These are phyloP conservation scores for Willisornis vidua DNA, from an alignment of 2,113 vertebrate genomes.

Conservation along the genomic window DNA sequence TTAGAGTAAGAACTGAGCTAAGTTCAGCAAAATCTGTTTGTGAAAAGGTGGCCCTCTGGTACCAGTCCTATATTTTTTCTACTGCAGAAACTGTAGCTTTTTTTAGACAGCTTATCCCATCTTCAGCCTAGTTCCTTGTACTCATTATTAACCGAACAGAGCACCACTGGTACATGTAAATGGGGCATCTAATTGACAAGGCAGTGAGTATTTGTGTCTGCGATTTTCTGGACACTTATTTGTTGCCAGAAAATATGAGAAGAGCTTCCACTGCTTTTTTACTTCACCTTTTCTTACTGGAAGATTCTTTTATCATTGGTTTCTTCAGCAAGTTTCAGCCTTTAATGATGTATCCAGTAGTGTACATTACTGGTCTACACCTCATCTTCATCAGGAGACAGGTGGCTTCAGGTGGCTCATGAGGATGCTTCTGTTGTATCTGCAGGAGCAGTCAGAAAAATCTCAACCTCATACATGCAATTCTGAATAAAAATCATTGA, in stretches of 20 bases:
- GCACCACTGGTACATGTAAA: background rate
- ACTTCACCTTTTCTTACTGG: background rate
- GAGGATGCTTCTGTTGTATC: background rate
- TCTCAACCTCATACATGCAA: background rate
- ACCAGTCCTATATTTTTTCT: background rate
- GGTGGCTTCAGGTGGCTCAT: accelerated
- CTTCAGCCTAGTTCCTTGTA: background rate
- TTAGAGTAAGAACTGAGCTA: background rate
- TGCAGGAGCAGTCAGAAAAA: background rate
- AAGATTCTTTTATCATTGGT: background rate
- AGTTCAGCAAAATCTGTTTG: background rate
- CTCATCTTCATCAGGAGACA: background rate
- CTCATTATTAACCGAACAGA: background rate
- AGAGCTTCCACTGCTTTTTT: background rate
- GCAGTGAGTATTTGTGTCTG: background rate
- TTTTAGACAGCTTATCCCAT: background rate
- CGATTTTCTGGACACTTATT: background rate
- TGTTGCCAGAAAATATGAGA: background rate
- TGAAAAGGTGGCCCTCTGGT: background rate
- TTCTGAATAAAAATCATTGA: background rate
- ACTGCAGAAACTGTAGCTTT: background rate
- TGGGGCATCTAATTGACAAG: background rate
- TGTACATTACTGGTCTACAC: too few species aligned
- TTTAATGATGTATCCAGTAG: background rate
- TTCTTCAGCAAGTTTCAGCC: background rate